Base-by-base conservation (phyloP, 2,888 invertebrate genomes). In the Drosophila meridionalis region DNA sequence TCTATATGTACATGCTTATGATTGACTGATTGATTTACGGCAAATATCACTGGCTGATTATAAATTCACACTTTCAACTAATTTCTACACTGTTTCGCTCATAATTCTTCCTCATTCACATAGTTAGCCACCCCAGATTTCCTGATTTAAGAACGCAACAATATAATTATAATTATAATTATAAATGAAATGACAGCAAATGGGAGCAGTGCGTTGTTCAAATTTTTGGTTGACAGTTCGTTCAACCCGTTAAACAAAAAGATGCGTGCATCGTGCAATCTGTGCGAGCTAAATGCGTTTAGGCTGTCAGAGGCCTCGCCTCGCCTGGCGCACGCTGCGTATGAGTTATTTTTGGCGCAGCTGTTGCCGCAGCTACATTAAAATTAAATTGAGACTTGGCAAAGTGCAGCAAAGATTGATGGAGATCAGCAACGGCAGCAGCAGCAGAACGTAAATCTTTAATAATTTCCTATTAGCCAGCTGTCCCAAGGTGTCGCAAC, bases 341-440 rank as follows among this genome's bases (percentile, higher is more conserved):
- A 82, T 89, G 70, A 52, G 71, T 47, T 85, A 89, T 89, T 69
- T 85, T 57, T 75, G 65, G 64, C 30, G 32, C 26, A 34, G 61
- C 42, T 43, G 50, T 11, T 47, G 47, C 14, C 3, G 47, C 47
- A 47, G n/a, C 50, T n/a, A 47, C 45, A 34, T 32, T 14, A 32
- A 32, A 58, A 34, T 32, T 14, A 32, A 32, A 58, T 34, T 32
- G 43, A 64, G 67, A 60, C 43, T 72, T 73, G 79, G 70, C 79
- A 74, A 50, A 57, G 45, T 68, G 67, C 55, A 60, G 12, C 32
- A 40, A 12, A 38, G 30, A 64, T 30, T 30, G 28, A n/a, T 14
- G 12, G 26, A 8, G 57, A 58, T 55, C 32, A 59, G 2, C 42
- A 42, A 7, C 42, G n/a, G 40, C 40, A 14, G 8, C 34, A 36